Percentiles rank a stretch among this genome's conserved stretches.
phyloP scores from a whole-genome alignment of 2,888 invertebrate species.

The Lysandra bellargus region DNA sequence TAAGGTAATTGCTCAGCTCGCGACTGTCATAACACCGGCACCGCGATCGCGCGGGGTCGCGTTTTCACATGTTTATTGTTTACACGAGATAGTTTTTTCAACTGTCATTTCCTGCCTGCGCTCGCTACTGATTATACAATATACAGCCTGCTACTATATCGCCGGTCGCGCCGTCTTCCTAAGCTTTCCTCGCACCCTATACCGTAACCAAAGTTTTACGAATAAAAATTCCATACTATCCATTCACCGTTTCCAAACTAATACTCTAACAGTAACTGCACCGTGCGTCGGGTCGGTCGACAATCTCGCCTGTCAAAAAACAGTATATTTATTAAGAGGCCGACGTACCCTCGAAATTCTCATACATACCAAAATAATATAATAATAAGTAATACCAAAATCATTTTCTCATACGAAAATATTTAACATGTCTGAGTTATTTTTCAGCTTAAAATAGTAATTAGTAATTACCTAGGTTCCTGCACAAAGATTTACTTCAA shows the following conservation, averaged over 20 bases:
- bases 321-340: background rate
- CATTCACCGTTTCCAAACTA: background rate
- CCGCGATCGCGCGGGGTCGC: background rate
- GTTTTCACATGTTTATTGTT: background rate
- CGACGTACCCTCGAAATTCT: too few species aligned
- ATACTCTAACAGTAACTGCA: background rate
- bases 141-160: background rate
- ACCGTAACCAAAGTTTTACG: too few species aligned
- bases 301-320: too few species aligned
- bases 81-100: background rate
- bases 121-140: background rate
- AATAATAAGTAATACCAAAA: too few species aligned
- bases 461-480: too few species aligned
- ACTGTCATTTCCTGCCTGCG: background rate
- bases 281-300: background rate
- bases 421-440: too few species aligned
- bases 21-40: background rate
- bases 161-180: background rate
- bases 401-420: too few species aligned
- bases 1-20: background rate
- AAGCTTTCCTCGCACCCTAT: background rate
- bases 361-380: too few species aligned
- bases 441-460: too few species aligned
- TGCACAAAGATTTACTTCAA: too few species aligned
- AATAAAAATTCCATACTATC: background rate